Evolutionary conservation across 2,888 invertebrate genomes (phyloP).

Genomic region (Galerucella nymphaeae): DNA sequence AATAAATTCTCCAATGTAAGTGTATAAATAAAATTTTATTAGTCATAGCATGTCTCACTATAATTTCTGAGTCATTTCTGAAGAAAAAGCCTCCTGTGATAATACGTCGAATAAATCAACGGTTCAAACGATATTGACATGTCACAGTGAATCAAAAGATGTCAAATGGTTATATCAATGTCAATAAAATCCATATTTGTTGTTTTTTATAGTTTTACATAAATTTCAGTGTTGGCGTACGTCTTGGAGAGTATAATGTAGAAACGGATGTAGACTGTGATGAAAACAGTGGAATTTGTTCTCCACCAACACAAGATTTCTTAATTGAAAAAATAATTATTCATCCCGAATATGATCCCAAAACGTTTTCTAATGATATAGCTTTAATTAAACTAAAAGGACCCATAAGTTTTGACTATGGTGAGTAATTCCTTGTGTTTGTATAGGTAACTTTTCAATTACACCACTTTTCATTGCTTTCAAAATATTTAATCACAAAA

Average conservation of each 20-base stretch:
- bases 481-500: too few species aligned
- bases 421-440: conserved; percentile 41
- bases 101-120: too few species aligned
- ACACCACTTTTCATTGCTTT: too few species aligned
- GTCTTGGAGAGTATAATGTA: conserved; percentile 73
- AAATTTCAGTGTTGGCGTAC: conserved; percentile 67
- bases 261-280: conserved; percentile 65
- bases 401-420: conserved; percentile 61
- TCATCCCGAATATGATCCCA: conserved; percentile 68
- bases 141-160: too few species aligned
- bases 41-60: too few species aligned
- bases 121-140: too few species aligned
- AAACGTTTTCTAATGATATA: conserved; percentile 70
- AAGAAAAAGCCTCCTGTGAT: too few species aligned
- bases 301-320: conserved; percentile 68
- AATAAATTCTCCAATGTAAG: conserved; percentile 53
- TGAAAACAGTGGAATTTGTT: conserved; percentile 56
- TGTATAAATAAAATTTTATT: conserved; percentile 19
- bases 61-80: too few species aligned
- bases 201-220: background rate
- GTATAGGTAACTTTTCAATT: too few species aligned
- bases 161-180: too few species aligned
- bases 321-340: conserved; percentile 65
- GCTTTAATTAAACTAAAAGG: conserved; percentile 67
- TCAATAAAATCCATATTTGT: too few species aligned